phyloP scores from a whole-genome alignment of 2,888 invertebrate species.

The Ephialtes manifestator region DNA sequence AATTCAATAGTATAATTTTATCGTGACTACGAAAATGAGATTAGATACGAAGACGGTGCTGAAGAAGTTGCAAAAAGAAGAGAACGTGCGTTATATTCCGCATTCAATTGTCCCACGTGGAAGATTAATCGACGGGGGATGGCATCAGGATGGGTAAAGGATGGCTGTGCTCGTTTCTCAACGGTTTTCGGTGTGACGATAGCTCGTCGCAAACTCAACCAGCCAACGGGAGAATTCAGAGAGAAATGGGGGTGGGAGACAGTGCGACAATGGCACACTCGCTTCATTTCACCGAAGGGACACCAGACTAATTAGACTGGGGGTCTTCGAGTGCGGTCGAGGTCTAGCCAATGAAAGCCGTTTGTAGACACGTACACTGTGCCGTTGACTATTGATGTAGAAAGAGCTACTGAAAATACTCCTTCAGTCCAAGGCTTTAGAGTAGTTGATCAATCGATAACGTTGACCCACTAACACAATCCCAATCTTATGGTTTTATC shows the following conservation, averaged over 20 bases:
- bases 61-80: conserved; percentile 56
- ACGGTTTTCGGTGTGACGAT: conserved; percentile 52
- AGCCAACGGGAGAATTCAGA: conserved; percentile 17
- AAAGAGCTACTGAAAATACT: not conserved
- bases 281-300: conserved; percentile 61
- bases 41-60: conserved; percentile 11
- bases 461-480: too few relatives aligned
- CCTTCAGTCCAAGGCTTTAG: not conserved
- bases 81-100: conserved; percentile 54
- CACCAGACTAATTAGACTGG: conserved; percentile 58
- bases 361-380: not conserved
- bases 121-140: conserved; percentile 60
- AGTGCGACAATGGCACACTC: conserved; percentile 54
- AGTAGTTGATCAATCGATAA: too few relatives aligned
- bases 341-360: conserved; percentile 6
- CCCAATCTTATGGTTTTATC: too few relatives aligned
- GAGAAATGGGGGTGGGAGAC: conserved; percentile 11
- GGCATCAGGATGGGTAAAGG: conserved; percentile 37
- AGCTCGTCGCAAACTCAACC: conserved; percentile 31
- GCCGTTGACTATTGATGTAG: conserved; percentile 1
- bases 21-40: conserved; percentile 30
- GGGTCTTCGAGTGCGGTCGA: conserved; percentile 32
- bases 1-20: conserved; percentile 47
- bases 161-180: conserved; percentile 47
- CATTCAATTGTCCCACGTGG: conserved; percentile 61